These are phyloP conservation scores for Unio pictorum DNA, from an alignment of 2,888 invertebrate genomes.

Conservation along the genomic window DNA sequence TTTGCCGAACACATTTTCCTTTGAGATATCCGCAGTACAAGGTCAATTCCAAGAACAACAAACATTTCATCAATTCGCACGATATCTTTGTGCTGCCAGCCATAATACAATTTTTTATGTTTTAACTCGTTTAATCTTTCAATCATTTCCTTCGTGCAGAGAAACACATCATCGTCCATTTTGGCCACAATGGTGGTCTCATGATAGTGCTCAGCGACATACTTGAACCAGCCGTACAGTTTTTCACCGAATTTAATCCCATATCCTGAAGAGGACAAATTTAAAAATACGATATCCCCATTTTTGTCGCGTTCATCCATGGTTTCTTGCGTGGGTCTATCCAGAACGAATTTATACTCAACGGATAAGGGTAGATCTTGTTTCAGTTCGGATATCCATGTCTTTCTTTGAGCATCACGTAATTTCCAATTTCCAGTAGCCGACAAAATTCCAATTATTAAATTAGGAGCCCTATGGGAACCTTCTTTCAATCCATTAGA, in stretches of 20 bases:
- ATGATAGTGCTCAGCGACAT: constrained; percentile 1
- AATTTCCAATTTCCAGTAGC: background rate
- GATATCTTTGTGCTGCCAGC: background rate
- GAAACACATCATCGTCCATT: constrained; percentile 11
- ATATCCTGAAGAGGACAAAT: constrained; percentile 1
- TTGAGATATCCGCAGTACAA: constrained; percentile 6
- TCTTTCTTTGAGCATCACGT: constrained; percentile 3
- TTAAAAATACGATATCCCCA: constrained; percentile 9
- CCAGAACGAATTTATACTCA: constrained; percentile 10
- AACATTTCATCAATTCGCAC: constrained; percentile 13
- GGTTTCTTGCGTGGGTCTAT: background rate
- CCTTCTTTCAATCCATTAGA: too few relatives aligned
- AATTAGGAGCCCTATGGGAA: background rate
- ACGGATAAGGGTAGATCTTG: constrained; percentile 2
- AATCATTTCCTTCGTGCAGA: constrained; percentile 7
- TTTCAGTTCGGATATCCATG: constrained; percentile 2
- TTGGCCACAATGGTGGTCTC: constrained; percentile 4
- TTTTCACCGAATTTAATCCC: constrained; percentile 6
- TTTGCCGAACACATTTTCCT: background rate
- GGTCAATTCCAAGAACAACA: constrained; percentile 9
- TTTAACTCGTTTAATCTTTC: constrained; percentile 4
- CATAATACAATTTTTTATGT: constrained; percentile 7
- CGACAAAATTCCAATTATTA: constrained; percentile 7
- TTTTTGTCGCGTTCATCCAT: background rate
- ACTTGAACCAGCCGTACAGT: constrained; percentile 9